Percentiles rank a stretch among this genome's conserved stretches.
Evolutionary conservation across 2,888 invertebrate genomes (phyloP).

Genomic region (Phorcus lineatus): DNA sequence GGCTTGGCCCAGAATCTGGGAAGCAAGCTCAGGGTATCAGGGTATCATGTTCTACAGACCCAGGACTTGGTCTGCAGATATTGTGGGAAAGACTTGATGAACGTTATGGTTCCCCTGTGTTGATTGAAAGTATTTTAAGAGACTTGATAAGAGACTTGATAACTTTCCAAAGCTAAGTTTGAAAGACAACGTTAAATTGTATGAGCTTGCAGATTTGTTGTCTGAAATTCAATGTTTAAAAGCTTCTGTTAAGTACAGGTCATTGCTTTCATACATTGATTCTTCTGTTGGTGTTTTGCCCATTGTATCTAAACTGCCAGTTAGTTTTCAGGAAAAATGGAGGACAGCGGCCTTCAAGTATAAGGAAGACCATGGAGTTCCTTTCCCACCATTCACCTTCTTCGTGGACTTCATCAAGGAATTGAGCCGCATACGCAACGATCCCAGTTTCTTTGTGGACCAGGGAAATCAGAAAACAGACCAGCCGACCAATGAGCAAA

Average conservation of each 20-base stretch:
- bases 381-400: no score
- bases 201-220: no score
- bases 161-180: constrained; percentile 40
- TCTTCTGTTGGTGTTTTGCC: constrained; percentile 40
- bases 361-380: constrained; percentile 33
- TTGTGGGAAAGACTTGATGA: constrained; percentile 36
- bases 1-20: no score
- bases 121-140: constrained; percentile 34
- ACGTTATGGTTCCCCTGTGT: constrained; percentile 38
- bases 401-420: constrained; percentile 41
- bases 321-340: constrained; percentile 44
- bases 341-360: constrained; percentile 36
- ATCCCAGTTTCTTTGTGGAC: not conserved
- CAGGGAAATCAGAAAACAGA: no score
- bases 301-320: constrained; percentile 44
- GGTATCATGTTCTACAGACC: no score
- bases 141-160: constrained; percentile 32
- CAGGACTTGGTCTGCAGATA: not conserved
- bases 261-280: constrained; percentile 40
- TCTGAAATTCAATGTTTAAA: constrained; percentile 40
- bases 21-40: no score
- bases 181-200: constrained; percentile 35
- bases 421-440: not conserved
- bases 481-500: no score
- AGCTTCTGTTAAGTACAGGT: constrained; percentile 29